phyloP scores from a whole-genome alignment of 2,888 invertebrate species.

The Hydrotaea cyrtoneurina region DNA sequence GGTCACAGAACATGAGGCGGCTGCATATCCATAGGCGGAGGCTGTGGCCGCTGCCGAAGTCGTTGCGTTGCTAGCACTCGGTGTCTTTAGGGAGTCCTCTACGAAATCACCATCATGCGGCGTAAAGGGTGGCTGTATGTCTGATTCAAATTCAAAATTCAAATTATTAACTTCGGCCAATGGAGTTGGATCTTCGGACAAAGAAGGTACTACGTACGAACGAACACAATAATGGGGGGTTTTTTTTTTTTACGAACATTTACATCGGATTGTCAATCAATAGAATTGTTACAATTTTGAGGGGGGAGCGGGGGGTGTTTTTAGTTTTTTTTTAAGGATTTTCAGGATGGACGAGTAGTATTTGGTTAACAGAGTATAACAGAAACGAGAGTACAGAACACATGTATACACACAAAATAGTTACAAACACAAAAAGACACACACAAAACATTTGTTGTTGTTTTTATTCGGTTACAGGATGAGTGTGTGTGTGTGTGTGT shows the following conservation, averaged over 20 bases:
- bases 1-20: neutral
- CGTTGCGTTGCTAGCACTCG: slow-evolving; percentile 70
- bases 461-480: neutral
- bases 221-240: slow-evolving; percentile 24
- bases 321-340: too few relatives aligned
- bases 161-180: slow-evolving; percentile 80
- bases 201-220: slow-evolving; percentile 78
- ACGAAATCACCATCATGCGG: slow-evolving; percentile 59
- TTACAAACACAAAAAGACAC: slow-evolving; percentile 32
- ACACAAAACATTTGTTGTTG: slow-evolving; percentile 8
- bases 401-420: slow-evolving; percentile 26
- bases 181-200: slow-evolving; percentile 81
- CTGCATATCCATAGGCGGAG: slow-evolving; percentile 41
- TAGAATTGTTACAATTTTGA: slow-evolving; percentile 29
- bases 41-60: slow-evolving; percentile 50
- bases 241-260: slow-evolving; percentile 35
- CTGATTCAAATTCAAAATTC: slow-evolving; percentile 80
- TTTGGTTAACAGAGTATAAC: slow-evolving; percentile 23
- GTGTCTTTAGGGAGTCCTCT: slow-evolving; percentile 75
- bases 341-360: neutral
- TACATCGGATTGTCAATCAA: slow-evolving; percentile 36
- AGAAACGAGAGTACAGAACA: slow-evolving; percentile 37
- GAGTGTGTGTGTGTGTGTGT: slow-evolving; percentile 4
- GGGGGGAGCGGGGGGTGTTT: neutral
- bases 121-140: slow-evolving; percentile 70